A percentile compares a stretch with the other conserved stretches of the same genome.
Evolutionary conservation across 2,888 invertebrate genomes (phyloP).

Genomic region (Bhutanitis thaidina): DNA sequence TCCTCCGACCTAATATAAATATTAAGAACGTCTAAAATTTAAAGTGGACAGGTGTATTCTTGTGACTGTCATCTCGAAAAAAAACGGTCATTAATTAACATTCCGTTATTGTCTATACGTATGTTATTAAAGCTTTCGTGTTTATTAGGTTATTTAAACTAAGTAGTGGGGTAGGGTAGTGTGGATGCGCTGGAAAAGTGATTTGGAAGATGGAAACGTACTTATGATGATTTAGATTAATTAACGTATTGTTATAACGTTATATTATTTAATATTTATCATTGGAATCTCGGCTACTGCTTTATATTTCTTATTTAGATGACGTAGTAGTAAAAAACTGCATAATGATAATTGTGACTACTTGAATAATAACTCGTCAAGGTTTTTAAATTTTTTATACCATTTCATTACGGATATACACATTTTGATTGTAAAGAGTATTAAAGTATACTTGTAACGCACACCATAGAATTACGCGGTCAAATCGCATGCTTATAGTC

Average conservation of each 20-base stretch:
- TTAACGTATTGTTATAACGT: not conserved
- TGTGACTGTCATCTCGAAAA: too few relatives aligned
- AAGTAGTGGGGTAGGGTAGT: not conserved
- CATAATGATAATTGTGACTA: conserved; percentile 15
- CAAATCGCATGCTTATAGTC: too few relatives aligned
- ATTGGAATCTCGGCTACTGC: conserved; percentile 34
- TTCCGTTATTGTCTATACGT: not conserved
- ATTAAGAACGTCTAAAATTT: too few relatives aligned
- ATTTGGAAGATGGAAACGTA: conserved; percentile 38
- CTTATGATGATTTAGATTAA: conserved; percentile 25
- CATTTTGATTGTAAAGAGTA: too few relatives aligned
- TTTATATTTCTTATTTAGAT: conserved; percentile 22
- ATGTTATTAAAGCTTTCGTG: not conserved
- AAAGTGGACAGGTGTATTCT: too few relatives aligned
- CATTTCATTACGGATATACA: too few relatives aligned
- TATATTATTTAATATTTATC: not conserved
- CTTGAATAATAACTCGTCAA: conserved; percentile 18
- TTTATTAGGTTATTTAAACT: not conserved
- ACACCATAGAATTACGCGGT: too few relatives aligned
- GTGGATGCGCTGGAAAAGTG: conserved; percentile 9
- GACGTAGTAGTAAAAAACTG: not conserved
- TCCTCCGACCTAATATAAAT: too few relatives aligned
- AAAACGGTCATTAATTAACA: too few relatives aligned
- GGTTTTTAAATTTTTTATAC: too few relatives aligned
- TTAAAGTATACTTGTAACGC: too few relatives aligned